Evolutionary conservation across 2,113 vertebrate genomes (phyloP).

Genomic region (Bos javanicus): DNA sequence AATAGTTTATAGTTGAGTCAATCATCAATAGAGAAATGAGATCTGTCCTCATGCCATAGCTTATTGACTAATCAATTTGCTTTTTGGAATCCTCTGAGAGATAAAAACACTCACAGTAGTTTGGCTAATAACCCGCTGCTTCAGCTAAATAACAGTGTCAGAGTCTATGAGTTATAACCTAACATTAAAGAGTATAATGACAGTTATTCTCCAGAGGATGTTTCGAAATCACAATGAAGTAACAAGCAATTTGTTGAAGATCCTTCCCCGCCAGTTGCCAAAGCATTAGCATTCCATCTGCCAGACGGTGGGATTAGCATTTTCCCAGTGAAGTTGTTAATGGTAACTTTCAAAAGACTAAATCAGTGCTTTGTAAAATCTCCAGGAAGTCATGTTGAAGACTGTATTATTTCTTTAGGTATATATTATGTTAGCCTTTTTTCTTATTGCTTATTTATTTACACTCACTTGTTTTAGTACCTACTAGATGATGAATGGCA

Average conservation of each 20-base stretch:
- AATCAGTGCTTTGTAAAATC: slow-evolving; percentile 38
- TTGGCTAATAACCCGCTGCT: slow-evolving; percentile 27
- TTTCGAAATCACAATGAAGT: slow-evolving; percentile 61
- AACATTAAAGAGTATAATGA: slow-evolving; percentile 62
- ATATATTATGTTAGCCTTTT: neutral
- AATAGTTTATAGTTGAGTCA: neutral
- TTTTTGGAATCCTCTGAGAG: slow-evolving; percentile 3
- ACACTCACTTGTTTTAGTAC: neutral
- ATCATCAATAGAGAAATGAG: neutral
- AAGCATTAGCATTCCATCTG: slow-evolving; percentile 54
- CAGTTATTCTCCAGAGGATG: slow-evolving; percentile 49
- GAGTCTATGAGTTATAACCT: slow-evolving; percentile 52
- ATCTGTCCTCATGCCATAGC: neutral
- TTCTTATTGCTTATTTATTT: neutral
- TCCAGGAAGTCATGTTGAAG: slow-evolving; percentile 24
- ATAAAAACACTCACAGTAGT: slow-evolving; percentile 24
- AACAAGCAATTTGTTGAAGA: slow-evolving; percentile 57
- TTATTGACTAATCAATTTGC: slow-evolving; percentile 13
- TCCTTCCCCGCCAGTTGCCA: slow-evolving; percentile 41
- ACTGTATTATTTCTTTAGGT: neutral
- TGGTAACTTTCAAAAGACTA: slow-evolving; percentile 43
- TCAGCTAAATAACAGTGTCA: slow-evolving; percentile 60
- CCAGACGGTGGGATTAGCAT: slow-evolving; percentile 36
- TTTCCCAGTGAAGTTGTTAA: slow-evolving; percentile 26
- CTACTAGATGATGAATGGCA: neutral